Base-by-base conservation (phyloP, 2,797 vertebrate species). In the Pantherophis alleghaniensis region DNA sequence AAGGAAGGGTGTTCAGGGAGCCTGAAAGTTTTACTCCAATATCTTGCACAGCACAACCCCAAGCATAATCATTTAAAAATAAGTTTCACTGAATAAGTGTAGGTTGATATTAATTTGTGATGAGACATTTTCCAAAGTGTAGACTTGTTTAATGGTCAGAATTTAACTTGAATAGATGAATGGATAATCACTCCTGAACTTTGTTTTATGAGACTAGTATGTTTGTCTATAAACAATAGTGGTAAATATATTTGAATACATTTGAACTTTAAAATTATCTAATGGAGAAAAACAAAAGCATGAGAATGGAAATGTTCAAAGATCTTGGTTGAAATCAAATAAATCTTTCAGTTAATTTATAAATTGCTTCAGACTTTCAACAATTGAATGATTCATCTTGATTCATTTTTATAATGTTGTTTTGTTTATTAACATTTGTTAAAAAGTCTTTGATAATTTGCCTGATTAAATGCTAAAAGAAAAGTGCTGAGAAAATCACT, bases 271-370 rank as follows among this genome's bases (percentile, higher is more conserved):
- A 56, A 92, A 93, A 3, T 47, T 86, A 83, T 86, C 88, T 95
- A 69, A 66, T 94, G 88, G 89, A 69, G 93, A 93, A 91, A 56
- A 93, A 42, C 89, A 90, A 86, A 91, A 87, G 14, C 91, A 88
- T 3, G 10, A 32, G 10, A 32, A 37, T 89, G 91, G 57, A 53
- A 94, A 59, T 90, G 87, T 88, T 66, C 2, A 2, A 57, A 47
- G 94, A 95, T 95, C 96, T 96, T 95, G 95, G 83, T 18, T 93
- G 91, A 95, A 95, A 95, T 96, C 60, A 1, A 10, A 93, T 92
- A 87, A 91, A 94, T 90, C 47, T 95, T 94, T 37, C 2, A 87
- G 28, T 2, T 90, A 5, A 24, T 9, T 53, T 93, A 16, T 90
- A 87, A 42, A 90, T 90, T 94, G 0, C 59, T 0, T 61, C 90